phyloP scores from a whole-genome alignment of 2,113 vertebrate species.

The Atherinomorus stipes region DNA sequence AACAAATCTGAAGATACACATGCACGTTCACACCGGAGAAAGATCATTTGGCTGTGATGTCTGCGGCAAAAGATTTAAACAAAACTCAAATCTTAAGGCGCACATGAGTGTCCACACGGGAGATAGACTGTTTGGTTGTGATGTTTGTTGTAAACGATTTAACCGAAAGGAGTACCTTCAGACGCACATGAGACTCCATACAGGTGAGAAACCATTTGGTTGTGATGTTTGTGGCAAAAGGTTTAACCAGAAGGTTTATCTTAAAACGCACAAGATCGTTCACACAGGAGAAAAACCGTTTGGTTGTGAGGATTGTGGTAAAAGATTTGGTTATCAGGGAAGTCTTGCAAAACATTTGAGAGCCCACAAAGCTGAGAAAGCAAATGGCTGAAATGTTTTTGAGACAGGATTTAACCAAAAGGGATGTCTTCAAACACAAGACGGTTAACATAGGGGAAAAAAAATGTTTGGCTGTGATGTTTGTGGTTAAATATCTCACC shows the following conservation, averaged over 20 bases:
- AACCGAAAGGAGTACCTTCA: not conserved
- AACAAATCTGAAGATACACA: not conserved
- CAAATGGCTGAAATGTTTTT: not conserved
- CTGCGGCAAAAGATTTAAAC: not conserved
- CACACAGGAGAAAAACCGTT: not conserved
- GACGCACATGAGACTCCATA: not conserved
- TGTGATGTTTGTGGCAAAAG: not conserved
- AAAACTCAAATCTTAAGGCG: not conserved
- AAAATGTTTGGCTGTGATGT: too few relatives aligned
- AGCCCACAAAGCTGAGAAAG: conserved; percentile 1
- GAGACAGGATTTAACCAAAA: not conserved
- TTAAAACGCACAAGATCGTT: not conserved
- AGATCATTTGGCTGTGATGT: not conserved
- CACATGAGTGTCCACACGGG: not conserved
- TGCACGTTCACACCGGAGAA: conserved; percentile 5
- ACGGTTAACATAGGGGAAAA: too few relatives aligned
- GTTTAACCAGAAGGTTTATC: not conserved
- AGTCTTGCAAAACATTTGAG: not conserved
- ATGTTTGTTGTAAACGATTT: not conserved
- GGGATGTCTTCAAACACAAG: not conserved
- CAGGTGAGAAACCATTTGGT: not conserved
- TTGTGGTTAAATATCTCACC: too few relatives aligned
- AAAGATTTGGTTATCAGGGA: not conserved
- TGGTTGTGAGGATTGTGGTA: not conserved
- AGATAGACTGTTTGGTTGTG: not conserved